Conservation (phyloP, 2,888 invertebrate species). For the Gortyna flavago region DNA sequence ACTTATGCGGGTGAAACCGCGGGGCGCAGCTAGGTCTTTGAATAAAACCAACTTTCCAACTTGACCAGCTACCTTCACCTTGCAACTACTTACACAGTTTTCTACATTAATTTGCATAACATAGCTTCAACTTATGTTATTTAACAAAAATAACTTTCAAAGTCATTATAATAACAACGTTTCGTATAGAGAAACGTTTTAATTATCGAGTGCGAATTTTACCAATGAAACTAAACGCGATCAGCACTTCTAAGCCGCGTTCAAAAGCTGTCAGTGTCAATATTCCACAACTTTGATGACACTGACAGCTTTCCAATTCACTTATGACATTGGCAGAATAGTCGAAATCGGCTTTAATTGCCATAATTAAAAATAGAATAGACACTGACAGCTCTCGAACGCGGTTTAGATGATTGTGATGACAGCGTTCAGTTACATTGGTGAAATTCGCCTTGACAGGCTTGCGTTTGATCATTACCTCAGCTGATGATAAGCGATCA, state of each 20-base stretch:
- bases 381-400: too few relatives aligned
- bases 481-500: too few relatives aligned
- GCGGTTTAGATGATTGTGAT: too few relatives aligned
- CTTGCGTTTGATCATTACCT: too few relatives aligned
- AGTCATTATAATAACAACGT: neutral
- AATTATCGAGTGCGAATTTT: neutral
- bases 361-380: too few relatives aligned
- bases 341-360: too few relatives aligned
- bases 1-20: too few relatives aligned
- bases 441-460: too few relatives aligned
- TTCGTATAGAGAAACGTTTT: neutral
- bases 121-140: neutral
- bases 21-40: too few relatives aligned
- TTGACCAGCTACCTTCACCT: neutral
- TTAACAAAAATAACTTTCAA: neutral
- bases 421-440: too few relatives aligned
- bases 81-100: slow-evolving; percentile 19
- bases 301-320: neutral
- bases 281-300: neutral
- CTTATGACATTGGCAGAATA: too few relatives aligned
- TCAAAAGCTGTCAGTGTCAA: neutral
- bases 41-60: neutral
- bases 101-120: slow-evolving; percentile 10
- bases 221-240: neutral
- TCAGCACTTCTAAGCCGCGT: neutral